Base-by-base conservation (phyloP, 2,113 vertebrate species). In the Anser brachyrhynchus region DNA sequence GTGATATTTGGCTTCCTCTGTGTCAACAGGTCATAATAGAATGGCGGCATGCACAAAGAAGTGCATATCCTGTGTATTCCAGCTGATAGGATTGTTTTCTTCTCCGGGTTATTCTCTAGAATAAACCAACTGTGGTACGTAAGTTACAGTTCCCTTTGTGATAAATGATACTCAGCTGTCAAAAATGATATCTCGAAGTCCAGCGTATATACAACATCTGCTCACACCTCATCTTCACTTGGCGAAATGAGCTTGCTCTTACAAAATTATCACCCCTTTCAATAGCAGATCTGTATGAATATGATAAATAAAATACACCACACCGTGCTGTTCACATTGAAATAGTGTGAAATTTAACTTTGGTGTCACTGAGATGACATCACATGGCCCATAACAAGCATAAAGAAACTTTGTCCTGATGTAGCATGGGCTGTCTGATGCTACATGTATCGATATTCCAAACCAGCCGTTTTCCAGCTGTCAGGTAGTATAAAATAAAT, bases 361-460 rank as follows among this genome's bases (percentile, higher is more conserved):
- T 22, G 16, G 3, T 16, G 58, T 59, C 66, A 26, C 49, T 1
- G 25, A 22, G 49, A 29, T 23, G 46, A 62, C 8, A 10, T 12
- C 44, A 8, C 8, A 0, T 11, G 11, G 52, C 75, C 39, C 18
- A 4, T 10, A 35, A 22, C 4, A 4, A 16, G 11, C 64, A 10
- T 2, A 6, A 23, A 28, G 13, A 10, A 26, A 8, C 6, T 3
- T 9, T 3, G 1, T 43, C 46, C 58, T n/a, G n/a, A 28, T 16
- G 0, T 9, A 2, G 5, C 58, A 31, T 20, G 57, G 15, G 17
- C 51, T 31, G 14, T 31, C 43, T 83, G 69, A 22, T 75, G 64
- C 62, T 39, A 3, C 41, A 2, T 19, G 3, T 1, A 6, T 4
- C 4, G 13, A 26, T 25, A 3, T 7, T 29, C 75, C 2, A 0